These are phyloP conservation scores for Rutilus rutilus DNA, from an alignment of 2,113 vertebrate genomes.

Conservation along the genomic window DNA sequence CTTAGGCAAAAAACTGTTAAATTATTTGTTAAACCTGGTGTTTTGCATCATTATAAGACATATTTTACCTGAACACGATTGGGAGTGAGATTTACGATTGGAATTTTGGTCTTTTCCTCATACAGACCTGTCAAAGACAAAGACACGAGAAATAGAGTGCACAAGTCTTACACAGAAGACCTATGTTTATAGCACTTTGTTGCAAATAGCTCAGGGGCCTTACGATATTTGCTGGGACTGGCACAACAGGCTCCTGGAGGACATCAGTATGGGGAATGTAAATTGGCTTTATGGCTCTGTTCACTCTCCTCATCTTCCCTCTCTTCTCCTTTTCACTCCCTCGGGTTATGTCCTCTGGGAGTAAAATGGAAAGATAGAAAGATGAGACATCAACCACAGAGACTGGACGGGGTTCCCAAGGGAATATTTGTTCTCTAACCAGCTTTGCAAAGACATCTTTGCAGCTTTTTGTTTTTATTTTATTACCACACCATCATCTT, in stretches of 20 bases:
- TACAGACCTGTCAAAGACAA: background rate
- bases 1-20: background rate
- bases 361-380: slow-evolving; percentile 18
- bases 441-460: background rate
- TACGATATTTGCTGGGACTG: slow-evolving; percentile 9
- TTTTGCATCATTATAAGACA: background rate
- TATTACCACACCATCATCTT: slow-evolving; percentile 10
- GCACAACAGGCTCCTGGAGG: background rate
- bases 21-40: background rate
- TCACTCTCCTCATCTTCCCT: slow-evolving; percentile 16
- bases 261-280: slow-evolving; percentile 27
- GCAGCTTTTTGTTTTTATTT: background rate
- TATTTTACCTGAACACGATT: background rate
- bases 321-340: slow-evolving; percentile 1
- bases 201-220: slow-evolving; percentile 20
- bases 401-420: background rate
- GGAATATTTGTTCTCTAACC: slow-evolving; percentile 10
- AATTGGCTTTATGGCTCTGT: slow-evolving; percentile 25
- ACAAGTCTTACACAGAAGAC: background rate
- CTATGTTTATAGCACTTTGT: slow-evolving; percentile 12
- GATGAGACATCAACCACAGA: slow-evolving; percentile 8
- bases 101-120: background rate
- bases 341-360: slow-evolving; percentile 19
- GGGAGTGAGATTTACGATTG: background rate
- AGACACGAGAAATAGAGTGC: background rate